phyloP scores from a whole-genome alignment of 2,888 invertebrate species.

The Callosobruchus maculatus region DNA sequence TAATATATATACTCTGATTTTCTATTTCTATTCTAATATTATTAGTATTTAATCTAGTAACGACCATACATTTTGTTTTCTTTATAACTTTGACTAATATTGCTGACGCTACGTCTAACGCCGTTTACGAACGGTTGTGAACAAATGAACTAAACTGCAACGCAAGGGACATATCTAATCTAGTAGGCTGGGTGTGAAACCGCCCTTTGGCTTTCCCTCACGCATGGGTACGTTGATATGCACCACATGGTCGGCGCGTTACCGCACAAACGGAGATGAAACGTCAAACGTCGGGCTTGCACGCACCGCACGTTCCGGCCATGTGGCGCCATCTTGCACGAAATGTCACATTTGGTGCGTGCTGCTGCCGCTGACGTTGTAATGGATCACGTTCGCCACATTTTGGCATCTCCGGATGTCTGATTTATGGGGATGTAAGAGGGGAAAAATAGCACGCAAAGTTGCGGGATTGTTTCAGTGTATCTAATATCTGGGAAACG shows the following conservation, averaged over 20 bases:
- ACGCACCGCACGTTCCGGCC: background rate
- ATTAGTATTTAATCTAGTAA: too few relatives aligned
- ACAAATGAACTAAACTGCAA: too few relatives aligned
- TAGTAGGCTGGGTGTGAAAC: background rate
- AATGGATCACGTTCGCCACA: background rate
- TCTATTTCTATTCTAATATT: too few relatives aligned
- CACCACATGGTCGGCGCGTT: background rate
- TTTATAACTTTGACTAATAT: too few relatives aligned
- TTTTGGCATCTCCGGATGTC: background rate
- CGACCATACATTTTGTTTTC: too few relatives aligned
- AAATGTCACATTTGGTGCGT: background rate
- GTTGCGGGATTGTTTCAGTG: background rate
- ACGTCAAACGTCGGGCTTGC: background rate
- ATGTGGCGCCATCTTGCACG: background rate
- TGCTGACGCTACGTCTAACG: too few relatives aligned
- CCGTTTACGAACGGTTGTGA: too few relatives aligned
- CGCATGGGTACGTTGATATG: background rate
- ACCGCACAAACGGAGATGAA: background rate
- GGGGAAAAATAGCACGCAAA: background rate
- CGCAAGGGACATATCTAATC: too few relatives aligned
- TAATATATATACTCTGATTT: too few relatives aligned
- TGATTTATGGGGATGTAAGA: background rate
- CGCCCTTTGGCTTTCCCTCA: background rate
- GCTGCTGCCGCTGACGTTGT: too few relatives aligned
- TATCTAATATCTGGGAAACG: background rate